Evolutionary conservation across 2,797 vertebrate species (phyloP).

Genomic region (Muraenolepis orangiensis): DNA sequence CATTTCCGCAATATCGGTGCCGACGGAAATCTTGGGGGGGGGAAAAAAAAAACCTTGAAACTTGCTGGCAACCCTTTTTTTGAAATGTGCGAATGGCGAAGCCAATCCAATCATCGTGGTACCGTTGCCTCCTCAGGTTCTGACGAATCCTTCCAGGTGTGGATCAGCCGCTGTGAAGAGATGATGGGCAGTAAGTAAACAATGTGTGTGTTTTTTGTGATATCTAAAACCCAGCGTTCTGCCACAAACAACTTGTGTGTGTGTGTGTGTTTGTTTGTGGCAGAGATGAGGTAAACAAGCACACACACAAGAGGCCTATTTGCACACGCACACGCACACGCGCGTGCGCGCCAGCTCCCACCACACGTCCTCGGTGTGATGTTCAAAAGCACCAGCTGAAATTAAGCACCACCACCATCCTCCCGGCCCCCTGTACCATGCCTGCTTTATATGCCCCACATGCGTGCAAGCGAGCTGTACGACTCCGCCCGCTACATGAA

Average conservation of each 20-base stretch:
- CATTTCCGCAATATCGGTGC: too few relatives aligned
- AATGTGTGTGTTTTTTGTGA: not conserved
- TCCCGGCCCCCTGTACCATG: conserved; percentile 8
- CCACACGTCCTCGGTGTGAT: conserved; percentile 63
- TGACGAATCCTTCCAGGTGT: conserved; percentile 77
- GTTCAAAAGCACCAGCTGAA: conserved; percentile 58
- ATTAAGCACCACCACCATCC: conserved; percentile 26
- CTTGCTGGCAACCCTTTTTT: not conserved
- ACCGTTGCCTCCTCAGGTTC: conserved; percentile 78
- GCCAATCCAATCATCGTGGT: too few relatives aligned
- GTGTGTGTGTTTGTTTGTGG: too few relatives aligned
- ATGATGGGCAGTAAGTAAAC: conserved; percentile 77
- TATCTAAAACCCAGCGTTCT: not conserved
- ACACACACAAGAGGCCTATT: too few relatives aligned
- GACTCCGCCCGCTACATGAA: conserved; percentile 23
- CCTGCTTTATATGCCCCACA: conserved; percentile 12
- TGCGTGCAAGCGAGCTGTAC: conserved; percentile 12
- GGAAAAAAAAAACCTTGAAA: not conserved
- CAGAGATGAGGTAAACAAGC: too few relatives aligned
- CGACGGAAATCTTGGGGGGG: not conserved
- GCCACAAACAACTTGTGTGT: not conserved
- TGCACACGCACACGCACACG: conserved; percentile 41
- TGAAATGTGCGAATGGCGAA: too few relatives aligned
- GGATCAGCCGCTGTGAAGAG: conserved; percentile 89
- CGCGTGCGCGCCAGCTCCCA: conserved; percentile 47